Evolutionary conservation across 2,797 vertebrate genomes (phyloP), one percentile per base, ranked within the genome.

Genomic region (Botia almorhae): DNA sequence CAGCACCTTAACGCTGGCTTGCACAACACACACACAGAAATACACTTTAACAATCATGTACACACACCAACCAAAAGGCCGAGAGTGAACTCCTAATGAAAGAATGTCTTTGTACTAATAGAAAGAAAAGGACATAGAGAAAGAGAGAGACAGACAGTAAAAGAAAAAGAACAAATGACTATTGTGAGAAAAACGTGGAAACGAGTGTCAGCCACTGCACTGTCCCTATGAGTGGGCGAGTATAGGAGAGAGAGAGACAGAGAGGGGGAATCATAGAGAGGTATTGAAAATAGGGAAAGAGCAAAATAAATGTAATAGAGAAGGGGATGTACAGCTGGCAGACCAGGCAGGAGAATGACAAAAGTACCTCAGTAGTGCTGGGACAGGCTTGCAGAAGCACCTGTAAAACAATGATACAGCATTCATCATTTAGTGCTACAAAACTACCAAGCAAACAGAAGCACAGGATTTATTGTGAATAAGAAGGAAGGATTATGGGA

Each of bases 331-430:
- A 67, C 14, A 17, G 36, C 64, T 13, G n/a, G 46, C 46, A 69
- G 7, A 21, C 46, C 4, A 29, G 11, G 14, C 53, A 29, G 19
- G 43, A 65, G 2, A 29, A 4, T 68, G 2, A 43, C n/a, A 53
- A 36, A 7, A 39, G 0, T 91, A 94, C 93, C 92, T 93, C 85
- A 76, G 92, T 90, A 80, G 81, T 83, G 2, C 82, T 90, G 0
- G 69, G 87, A 86, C 93, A 93, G 48, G 78, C 91, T 3, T 69
- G 85, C 69, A 94, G 88, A 79, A 93, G 71, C 46, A 88, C 90
- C 93, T 94, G 86, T 79, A 26, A 83, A 36, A 79, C 23, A 16
- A 48, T 69, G 1, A 13, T 13, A 50, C 5, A 76, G 14, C 17
- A 39, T 60, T 36, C 10, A 76, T 65, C 5, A 73, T 72, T 72